Evolutionary conservation across 1,140 invertebrate genomes (phyloP), one percentile per base, ranked within the genome.

Genomic region (Dolichoris vasculosae): DNA sequence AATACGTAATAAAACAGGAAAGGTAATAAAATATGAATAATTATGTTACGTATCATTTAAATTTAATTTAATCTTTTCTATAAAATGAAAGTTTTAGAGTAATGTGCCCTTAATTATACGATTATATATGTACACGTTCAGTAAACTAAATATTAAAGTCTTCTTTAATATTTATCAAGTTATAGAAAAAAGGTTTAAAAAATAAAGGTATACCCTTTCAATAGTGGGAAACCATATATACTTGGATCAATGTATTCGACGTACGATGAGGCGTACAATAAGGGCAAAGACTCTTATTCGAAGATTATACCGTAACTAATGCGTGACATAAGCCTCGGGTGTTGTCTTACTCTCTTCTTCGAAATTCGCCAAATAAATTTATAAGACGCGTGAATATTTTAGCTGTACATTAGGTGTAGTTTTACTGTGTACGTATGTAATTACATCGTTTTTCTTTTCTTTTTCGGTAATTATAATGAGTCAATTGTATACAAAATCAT

Each of bases 361-460:
- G 13, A 84, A 80, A 71, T 82, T 51, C 48, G 75, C 40, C 32
- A 75, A 82, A 75, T 51, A 75, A 82, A 75, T 20, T 30, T 17
- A n/a, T 40, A 26, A 15, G 32, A 71, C 32, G 32, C 6, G 9
- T 46, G 32, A 38, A 73, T 73, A 76, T 51, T 30, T 40, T 32
- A 59, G 38, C 20, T 38, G 20, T 15, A n/a, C 0, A 17, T 13
- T 32, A 32, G 6, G 23, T 20, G 9, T 73, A 40, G 9, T 43
- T 43, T 38, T 73, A 43, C 38, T n/a, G 1, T 26, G 26, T 43
- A n/a, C 9, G n/a, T 73, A 4, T 48, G n/a, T 83, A 46, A 76
- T 46, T 63, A n/a, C n/a, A 7, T 46, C 26, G 55, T 30, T 75
- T 55, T 82, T 73, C 73, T 71, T n/a, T 32, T 35, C 7, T 59